Conservation (phyloP, 2,797 vertebrate genomes). For the Luscinia luscinia region DNA sequence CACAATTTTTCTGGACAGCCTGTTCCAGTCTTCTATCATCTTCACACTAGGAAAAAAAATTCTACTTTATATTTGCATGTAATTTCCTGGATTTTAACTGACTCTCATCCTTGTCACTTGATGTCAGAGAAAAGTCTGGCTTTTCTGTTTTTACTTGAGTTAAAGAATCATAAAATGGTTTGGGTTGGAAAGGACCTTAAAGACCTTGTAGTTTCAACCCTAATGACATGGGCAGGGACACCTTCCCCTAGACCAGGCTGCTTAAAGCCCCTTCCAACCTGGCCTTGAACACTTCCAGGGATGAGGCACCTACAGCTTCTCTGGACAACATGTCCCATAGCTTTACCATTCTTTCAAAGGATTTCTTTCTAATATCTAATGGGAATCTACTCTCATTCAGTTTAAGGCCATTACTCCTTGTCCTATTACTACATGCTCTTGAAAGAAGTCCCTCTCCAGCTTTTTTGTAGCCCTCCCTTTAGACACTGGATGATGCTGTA, state of each 20-base stretch:
- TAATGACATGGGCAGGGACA: fast-evolving
- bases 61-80: neutral
- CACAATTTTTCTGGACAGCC: neutral
- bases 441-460: neutral
- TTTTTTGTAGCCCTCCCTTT: neutral
- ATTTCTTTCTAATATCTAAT: neutral
- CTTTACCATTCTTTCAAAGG: neutral
- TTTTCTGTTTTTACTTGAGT: neutral
- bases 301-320: neutral
- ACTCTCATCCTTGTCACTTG: neutral
- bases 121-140: neutral
- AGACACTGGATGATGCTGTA: neutral
- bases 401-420: neutral
- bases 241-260: neutral
- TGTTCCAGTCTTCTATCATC: neutral
- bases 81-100: neutral
- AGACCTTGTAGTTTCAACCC: neutral
- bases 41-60: neutral
- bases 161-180: neutral
- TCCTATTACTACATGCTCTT: neutral
- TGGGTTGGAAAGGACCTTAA: neutral
- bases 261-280: neutral
- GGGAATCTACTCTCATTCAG: neutral
- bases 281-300: neutral
- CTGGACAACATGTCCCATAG: neutral